phyloP scores from a whole-genome alignment of 2,113 vertebrate genomes.

The Amphiprion ocellaris region DNA sequence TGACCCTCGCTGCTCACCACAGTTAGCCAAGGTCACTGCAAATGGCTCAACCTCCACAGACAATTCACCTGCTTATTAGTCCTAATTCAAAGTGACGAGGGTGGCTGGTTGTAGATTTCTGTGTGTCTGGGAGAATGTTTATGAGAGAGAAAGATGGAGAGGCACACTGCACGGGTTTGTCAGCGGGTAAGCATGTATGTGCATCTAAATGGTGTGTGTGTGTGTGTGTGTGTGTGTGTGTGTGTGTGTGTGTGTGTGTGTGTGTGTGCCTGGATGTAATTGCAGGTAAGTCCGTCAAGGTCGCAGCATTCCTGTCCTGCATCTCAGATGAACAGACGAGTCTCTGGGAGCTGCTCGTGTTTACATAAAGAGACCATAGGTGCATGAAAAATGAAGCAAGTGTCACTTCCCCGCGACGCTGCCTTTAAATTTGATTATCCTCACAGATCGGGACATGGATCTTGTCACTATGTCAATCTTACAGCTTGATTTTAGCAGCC shows the following conservation, averaged over 20 bases:
- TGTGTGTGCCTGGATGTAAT: slow-evolving; percentile 20
- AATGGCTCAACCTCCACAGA: slow-evolving; percentile 68
- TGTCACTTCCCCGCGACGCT: slow-evolving; percentile 3
- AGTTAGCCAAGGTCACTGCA: slow-evolving; percentile 72
- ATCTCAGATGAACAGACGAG: slow-evolving; percentile 66
- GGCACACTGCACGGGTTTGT: slow-evolving; percentile 25
- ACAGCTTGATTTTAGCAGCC: slow-evolving; percentile 40
- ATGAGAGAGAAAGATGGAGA: slow-evolving; percentile 54
- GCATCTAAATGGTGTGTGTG: slow-evolving; percentile 41
- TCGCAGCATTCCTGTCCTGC: slow-evolving; percentile 56
- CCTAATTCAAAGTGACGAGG: slow-evolving; percentile 69
- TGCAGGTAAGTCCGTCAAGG: slow-evolving; percentile 66
- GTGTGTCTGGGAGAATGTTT: slow-evolving; percentile 28
- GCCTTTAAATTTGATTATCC: slow-evolving; percentile 36
- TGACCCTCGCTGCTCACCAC: slow-evolving; percentile 46
- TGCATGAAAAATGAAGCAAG: slow-evolving; percentile 45
- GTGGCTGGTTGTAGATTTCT: slow-evolving; percentile 32
- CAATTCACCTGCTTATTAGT: slow-evolving; percentile 77
- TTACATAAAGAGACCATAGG: slow-evolving; percentile 31
- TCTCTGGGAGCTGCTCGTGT: slow-evolving; percentile 55
- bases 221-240: slow-evolving; percentile 17
- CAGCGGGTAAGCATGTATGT: slow-evolving; percentile 31
- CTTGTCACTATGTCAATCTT: slow-evolving; percentile 34
- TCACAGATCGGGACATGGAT: neutral
- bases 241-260: slow-evolving; percentile 12